phyloP scores from a whole-genome alignment of 1,140 invertebrate genomes.

The Dendrolimus punctatus region DNA sequence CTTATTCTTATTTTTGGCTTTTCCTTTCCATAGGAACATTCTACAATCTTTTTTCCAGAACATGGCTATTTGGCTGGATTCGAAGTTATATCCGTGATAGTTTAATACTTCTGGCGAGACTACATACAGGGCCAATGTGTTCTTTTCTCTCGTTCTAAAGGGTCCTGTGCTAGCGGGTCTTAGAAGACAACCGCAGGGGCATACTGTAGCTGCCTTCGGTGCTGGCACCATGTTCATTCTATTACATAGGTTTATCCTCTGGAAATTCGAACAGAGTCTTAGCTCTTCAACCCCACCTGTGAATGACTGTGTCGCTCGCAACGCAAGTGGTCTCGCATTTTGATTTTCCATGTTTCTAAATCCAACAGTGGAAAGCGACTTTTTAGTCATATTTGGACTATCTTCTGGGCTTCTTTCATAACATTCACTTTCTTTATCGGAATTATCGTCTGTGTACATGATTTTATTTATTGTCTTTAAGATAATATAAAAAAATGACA shows the following conservation, averaged over 20 bases:
- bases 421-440: constrained; percentile 54
- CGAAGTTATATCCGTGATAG: constrained; percentile 55
- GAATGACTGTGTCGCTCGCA: constrained; percentile 66
- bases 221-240: constrained; percentile 29
- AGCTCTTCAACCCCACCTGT: constrained; percentile 62
- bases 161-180: constrained; percentile 32
- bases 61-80: constrained; percentile 54
- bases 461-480: constrained; percentile 17
- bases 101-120: constrained; percentile 52
- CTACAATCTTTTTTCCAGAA: constrained; percentile 79
- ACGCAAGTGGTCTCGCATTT: constrained; percentile 37
- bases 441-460: constrained; percentile 55
- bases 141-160: constrained; percentile 56
- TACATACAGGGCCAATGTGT: constrained; percentile 50
- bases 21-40: constrained; percentile 77
- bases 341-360: constrained; percentile 53
- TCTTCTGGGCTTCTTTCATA: constrained; percentile 42
- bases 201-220: constrained; percentile 35
- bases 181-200: constrained; percentile 58
- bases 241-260: constrained; percentile 44
- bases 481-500: constrained; percentile 22
- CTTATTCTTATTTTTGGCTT: constrained; percentile 36
- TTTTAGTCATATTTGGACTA: constrained; percentile 50
- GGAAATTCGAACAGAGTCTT: constrained; percentile 46
- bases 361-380: constrained; percentile 54